These are phyloP conservation scores for Euglossa dilemma DNA, from an alignment of 1,140 invertebrate species.

Conservation along the genomic window DNA sequence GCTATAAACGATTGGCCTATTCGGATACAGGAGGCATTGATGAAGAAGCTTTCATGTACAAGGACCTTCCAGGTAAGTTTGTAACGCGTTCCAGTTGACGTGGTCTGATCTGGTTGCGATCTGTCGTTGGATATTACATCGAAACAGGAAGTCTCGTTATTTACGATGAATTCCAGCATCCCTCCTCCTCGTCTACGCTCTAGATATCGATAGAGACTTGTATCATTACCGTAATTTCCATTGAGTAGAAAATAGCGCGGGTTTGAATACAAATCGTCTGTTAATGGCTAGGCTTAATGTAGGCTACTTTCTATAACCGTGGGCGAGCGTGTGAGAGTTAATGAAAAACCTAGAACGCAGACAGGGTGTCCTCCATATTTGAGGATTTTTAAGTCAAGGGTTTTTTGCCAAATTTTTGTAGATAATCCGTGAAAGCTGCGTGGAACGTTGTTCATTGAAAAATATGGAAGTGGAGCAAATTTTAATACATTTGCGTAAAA, in stretches of 20 bases:
- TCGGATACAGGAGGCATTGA: background rate
- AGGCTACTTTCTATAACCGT: constrained; percentile 44
- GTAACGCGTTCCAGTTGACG: background rate
- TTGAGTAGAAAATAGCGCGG: constrained; percentile 38
- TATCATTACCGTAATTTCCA: constrained; percentile 47
- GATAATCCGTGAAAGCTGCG: too few species aligned
- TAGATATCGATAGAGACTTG: constrained; percentile 28
- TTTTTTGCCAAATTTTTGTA: background rate
- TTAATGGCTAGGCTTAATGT: constrained; percentile 23
- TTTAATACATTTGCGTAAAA: too few species aligned
- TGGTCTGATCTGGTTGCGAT: background rate
- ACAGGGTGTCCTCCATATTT: background rate
- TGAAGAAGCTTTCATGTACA: background rate
- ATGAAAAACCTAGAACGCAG: constrained; percentile 17
- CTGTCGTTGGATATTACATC: background rate
- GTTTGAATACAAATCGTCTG: constrained; percentile 60
- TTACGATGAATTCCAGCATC: background rate
- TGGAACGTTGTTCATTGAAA: too few species aligned
- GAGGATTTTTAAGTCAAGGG: background rate
- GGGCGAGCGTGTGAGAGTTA: constrained; percentile 22
- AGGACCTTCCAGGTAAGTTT: background rate
- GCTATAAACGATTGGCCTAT: background rate
- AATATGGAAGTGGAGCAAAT: too few species aligned
- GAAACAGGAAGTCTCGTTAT: background rate
- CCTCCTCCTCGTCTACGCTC: constrained; percentile 46